phyloP scores from a whole-genome alignment of 2,113 vertebrate genomes.

The Myiagra hebetior region DNA sequence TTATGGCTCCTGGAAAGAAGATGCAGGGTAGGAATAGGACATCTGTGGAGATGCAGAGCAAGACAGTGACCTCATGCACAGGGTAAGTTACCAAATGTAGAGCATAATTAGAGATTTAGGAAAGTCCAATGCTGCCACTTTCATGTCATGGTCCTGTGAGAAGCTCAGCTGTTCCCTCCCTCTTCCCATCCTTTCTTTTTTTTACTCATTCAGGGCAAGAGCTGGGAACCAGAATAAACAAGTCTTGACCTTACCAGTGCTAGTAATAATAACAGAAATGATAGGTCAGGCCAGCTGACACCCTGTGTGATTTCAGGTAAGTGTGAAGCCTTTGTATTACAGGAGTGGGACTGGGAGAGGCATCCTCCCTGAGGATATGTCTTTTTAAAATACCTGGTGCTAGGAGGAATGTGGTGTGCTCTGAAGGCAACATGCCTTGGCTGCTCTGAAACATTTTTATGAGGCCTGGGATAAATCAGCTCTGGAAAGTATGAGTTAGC shows the following conservation, averaged over 20 bases:
- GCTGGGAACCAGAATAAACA: background rate
- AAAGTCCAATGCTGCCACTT: background rate
- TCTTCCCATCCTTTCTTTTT: background rate
- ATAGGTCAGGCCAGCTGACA: background rate
- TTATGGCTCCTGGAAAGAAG: background rate
- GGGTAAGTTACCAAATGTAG: background rate
- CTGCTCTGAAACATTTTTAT: conserved; percentile 26
- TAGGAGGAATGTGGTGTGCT: conserved; percentile 18
- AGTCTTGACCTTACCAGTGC: background rate
- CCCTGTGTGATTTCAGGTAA: background rate
- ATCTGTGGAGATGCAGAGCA: background rate
- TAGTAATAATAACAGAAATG: background rate
- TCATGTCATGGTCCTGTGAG: background rate
- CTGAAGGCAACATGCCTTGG: conserved; percentile 32
- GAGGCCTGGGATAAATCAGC: conserved; percentile 56
- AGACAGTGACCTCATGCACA: background rate
- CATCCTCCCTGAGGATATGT: background rate
- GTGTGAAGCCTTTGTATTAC: background rate
- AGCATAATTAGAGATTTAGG: background rate
- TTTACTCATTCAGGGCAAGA: background rate
- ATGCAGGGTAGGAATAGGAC: background rate
- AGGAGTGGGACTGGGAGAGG: background rate
- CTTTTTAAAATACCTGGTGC: conserved; percentile 40
- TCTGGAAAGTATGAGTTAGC: conserved; percentile 58
- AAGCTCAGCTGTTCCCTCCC: background rate